These are phyloP conservation scores for Hermaeophaga mercurialis DNA, from an alignment of 2,888 invertebrate genomes.

Conservation along the genomic window DNA sequence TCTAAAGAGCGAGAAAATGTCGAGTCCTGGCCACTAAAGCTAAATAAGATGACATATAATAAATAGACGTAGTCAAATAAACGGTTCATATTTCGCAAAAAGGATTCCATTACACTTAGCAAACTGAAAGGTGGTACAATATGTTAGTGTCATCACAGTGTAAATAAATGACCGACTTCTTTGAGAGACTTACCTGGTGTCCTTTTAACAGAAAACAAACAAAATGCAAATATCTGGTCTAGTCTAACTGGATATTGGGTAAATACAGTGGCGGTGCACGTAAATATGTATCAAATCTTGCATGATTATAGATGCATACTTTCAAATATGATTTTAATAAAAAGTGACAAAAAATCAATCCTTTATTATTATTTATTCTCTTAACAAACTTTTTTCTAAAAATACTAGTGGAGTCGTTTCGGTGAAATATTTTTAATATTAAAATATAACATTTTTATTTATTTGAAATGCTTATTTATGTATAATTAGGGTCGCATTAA, in stretches of 20 bases:
- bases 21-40: slow-evolving; percentile 2
- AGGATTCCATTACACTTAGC: slow-evolving; percentile 35
- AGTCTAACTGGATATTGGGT: slow-evolving; percentile 28
- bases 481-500: too few species aligned
- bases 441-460: too few species aligned
- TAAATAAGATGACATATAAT: slow-evolving; percentile 24
- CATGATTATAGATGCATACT: too few species aligned
- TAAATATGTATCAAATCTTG: too few species aligned
- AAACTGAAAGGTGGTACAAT: slow-evolving; percentile 38
- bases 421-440: too few species aligned
- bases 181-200: slow-evolving; percentile 41
- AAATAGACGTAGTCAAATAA: slow-evolving; percentile 25
- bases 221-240: slow-evolving; percentile 44
- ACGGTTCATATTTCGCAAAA: slow-evolving; percentile 34
- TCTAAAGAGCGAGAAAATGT: background rate
- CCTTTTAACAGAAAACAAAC: slow-evolving; percentile 39
- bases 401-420: too few species aligned
- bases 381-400: too few species aligned
- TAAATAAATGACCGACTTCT: slow-evolving; percentile 41
- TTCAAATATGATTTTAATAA: too few species aligned
- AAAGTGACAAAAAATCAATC: too few species aligned
- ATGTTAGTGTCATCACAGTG: slow-evolving; percentile 42
- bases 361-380: too few species aligned
- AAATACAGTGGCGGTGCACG: slow-evolving; percentile 8
- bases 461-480: too few species aligned